Percentiles rank a stretch among this genome's conserved stretches.
Evolutionary conservation across 1,140 invertebrate species (phyloP).

Genomic region (Macrotrachela quadricornifera): DNA sequence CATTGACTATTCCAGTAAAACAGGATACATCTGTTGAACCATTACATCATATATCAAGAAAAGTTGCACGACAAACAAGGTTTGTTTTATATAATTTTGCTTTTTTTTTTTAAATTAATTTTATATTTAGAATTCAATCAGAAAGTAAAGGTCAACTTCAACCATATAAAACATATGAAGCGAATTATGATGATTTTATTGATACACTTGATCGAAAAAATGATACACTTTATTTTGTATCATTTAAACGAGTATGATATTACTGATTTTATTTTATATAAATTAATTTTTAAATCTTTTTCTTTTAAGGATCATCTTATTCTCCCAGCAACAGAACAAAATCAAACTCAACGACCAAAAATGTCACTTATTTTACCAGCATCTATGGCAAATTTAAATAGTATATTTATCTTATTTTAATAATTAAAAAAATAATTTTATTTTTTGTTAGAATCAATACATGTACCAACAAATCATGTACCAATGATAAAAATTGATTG

Average conservation of each 20-base stretch:
- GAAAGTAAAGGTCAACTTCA: too few species aligned
- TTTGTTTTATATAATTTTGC: too few species aligned
- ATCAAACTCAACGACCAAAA: conserved; percentile 56
- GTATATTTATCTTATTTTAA: too few species aligned
- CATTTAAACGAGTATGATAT: conserved; percentile 37
- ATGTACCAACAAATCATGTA: conserved; percentile 40
- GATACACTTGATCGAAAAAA: conserved; percentile 53
- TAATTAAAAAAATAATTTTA: too few species aligned
- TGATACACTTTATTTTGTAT: conserved; percentile 78
- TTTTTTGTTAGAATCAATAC: conserved; percentile 39
- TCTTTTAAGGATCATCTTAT: conserved; percentile 44
- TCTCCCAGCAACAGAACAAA: conserved; percentile 56
- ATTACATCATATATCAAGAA: too few species aligned
- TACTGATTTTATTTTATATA: too few species aligned
- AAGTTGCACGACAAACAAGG: too few species aligned
- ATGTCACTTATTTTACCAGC: conserved; percentile 69
- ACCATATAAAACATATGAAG: background rate
- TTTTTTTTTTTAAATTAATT: too few species aligned
- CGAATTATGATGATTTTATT: conserved; percentile 36
- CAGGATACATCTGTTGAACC: too few species aligned
- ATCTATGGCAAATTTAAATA: too few species aligned
- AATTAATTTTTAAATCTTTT: background rate
- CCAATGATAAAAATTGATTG: conserved; percentile 83
- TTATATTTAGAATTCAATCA: too few species aligned
- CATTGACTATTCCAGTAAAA: too few species aligned